phyloP scores from a whole-genome alignment of 2,797 vertebrate genomes.

The Enteromius paludinosus region DNA sequence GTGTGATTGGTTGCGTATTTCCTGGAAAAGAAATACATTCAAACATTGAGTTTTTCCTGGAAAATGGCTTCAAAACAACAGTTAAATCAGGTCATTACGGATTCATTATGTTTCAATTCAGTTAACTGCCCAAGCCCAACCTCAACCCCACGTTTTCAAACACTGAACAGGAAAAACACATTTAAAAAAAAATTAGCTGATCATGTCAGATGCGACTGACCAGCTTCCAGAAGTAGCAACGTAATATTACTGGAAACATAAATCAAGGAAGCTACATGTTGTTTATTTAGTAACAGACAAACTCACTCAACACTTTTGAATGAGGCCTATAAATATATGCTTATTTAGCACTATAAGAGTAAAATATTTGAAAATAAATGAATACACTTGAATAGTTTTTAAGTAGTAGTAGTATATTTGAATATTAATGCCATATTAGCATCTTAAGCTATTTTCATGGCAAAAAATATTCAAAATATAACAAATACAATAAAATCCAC shows the following conservation, averaged over 20 bases:
- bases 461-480: neutral
- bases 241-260: neutral
- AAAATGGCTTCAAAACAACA: conserved; percentile 38
- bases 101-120: neutral
- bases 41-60: conserved; percentile 85
- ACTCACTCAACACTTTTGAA: neutral
- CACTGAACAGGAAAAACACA: neutral
- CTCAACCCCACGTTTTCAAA: neutral
- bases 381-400: neutral
- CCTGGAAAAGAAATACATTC: conserved; percentile 77
- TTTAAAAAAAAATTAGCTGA: conserved; percentile 13
- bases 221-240: neutral
- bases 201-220: neutral
- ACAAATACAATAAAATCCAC: neutral
- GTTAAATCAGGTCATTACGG: neutral
- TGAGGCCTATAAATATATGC: neutral
- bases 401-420: neutral
- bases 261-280: neutral
- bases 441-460: neutral
- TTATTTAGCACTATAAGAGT: neutral
- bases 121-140: neutral
- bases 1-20: conserved; percentile 92
- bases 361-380: neutral
- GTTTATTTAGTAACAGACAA: neutral
- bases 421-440: neutral